Conservation (phyloP, 2,797 vertebrate species). For the Falco columbarius region DNA sequence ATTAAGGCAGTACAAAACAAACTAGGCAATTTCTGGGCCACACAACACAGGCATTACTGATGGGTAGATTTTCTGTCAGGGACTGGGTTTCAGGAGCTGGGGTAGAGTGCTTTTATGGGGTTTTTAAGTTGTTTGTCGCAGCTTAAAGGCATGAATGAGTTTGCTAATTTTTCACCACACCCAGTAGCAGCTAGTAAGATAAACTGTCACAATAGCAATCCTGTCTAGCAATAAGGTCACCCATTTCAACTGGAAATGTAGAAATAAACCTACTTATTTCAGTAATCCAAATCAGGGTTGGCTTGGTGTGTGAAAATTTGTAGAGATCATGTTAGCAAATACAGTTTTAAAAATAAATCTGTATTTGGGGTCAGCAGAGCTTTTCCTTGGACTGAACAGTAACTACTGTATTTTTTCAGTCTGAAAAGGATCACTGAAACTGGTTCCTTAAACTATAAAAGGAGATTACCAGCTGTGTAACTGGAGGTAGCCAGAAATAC, state of each 20-base stretch:
- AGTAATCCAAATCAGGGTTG: not conserved
- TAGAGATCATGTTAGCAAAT: not conserved
- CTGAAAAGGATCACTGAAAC: not conserved
- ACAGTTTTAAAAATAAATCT: not conserved
- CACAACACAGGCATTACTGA: not conserved
- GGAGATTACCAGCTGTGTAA: not conserved
- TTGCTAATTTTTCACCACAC: not conserved
- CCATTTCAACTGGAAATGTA: not conserved
- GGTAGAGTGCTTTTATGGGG: not conserved
- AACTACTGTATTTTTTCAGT: not conserved
- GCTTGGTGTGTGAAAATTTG: not conserved
- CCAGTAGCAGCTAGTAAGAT: not conserved
- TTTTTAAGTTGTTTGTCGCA: not conserved
- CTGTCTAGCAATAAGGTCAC: not conserved
- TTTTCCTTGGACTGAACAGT: not conserved
- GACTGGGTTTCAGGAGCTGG: not conserved
- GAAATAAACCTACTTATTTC: not conserved
- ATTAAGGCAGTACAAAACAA: not conserved
- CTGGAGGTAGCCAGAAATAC: not conserved
- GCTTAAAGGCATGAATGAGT: not conserved
- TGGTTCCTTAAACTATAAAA: not conserved
- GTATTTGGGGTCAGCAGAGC: not conserved
- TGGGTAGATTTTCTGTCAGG: not conserved
- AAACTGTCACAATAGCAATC: not conserved
- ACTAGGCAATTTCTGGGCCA: not conserved